These are phyloP conservation scores for Hylia prasina DNA, from an alignment of 2,113 vertebrate species.

Conservation along the genomic window DNA sequence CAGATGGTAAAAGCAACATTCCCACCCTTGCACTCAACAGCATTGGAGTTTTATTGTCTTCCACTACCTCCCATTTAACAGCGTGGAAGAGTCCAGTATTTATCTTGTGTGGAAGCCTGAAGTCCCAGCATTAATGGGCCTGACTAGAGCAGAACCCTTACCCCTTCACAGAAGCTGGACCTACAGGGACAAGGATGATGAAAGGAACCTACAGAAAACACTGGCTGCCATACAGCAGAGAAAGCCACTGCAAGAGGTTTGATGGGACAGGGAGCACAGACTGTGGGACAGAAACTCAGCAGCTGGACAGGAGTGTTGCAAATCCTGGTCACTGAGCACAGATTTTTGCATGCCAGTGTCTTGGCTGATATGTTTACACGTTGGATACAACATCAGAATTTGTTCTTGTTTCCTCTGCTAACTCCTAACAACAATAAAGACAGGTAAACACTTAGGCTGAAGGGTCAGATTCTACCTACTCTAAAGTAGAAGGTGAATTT, in stretches of 20 bases:
- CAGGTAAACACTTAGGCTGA: neutral
- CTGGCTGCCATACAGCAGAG: neutral
- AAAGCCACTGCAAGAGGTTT: neutral
- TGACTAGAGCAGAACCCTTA: neutral
- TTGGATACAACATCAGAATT: neutral
- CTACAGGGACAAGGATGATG: neutral
- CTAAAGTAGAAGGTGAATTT: neutral
- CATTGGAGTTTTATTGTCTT: neutral
- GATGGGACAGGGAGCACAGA: neutral
- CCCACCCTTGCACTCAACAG: neutral
- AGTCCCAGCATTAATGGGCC: neutral
- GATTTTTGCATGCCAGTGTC: neutral
- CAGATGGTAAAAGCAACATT: neutral
- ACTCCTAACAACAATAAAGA: neutral
- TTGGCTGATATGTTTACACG: neutral
- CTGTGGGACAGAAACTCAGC: neutral
- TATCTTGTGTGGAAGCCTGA: neutral
- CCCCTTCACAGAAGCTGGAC: neutral
- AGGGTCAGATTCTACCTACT: neutral
- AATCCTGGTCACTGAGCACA: neutral
- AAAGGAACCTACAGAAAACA: neutral
- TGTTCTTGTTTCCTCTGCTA: neutral
- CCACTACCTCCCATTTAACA: neutral
- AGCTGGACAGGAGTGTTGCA: neutral
- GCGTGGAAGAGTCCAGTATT: neutral